A percentile compares a stretch with the other conserved stretches of the same genome.
These are phyloP conservation scores for Prosopocoilus inquinatus DNA, from an alignment of 2,888 invertebrate genomes.

Conservation along the genomic window DNA sequence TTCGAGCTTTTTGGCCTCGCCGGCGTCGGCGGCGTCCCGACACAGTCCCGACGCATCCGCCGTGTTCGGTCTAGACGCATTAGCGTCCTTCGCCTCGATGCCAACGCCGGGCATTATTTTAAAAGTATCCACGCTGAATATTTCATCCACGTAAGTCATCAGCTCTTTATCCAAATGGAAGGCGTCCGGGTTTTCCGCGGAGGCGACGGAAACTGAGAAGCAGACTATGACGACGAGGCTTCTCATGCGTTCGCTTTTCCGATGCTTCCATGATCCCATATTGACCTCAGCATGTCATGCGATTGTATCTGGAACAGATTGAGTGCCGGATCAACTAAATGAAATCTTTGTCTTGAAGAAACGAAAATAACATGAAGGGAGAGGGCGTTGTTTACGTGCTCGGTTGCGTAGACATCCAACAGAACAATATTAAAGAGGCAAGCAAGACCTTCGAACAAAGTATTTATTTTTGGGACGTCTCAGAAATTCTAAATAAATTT, in stretches of 20 bases:
- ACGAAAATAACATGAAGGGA: too few species aligned
- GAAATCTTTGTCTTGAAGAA: too few species aligned
- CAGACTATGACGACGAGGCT: constrained; percentile 20
- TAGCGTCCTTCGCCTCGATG: constrained; percentile 25
- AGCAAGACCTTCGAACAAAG: too few species aligned
- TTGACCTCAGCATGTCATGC: constrained; percentile 37
- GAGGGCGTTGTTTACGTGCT: too few species aligned
- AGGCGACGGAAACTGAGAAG: constrained; percentile 15
- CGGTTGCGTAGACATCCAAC: too few species aligned
- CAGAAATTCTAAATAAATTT: too few species aligned
- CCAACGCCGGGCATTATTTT: constrained; percentile 25
- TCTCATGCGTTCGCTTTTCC: constrained; percentile 31
- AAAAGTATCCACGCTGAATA: constrained; percentile 53
- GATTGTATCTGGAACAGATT: constrained; percentile 24
- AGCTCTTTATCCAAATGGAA: constrained; percentile 53
- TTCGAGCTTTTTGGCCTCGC: constrained; percentile 36
- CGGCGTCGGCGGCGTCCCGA: neutral
- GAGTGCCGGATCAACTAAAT: neutral
- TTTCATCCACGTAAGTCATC: constrained; percentile 58
- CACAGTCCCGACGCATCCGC: too few species aligned
- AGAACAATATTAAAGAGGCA: too few species aligned
- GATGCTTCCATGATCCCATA: constrained; percentile 38
- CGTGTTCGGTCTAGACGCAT: constrained; percentile 11
- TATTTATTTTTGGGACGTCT: too few species aligned
- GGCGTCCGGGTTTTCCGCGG: constrained; percentile 11